Conservation (phyloP, 1,140 invertebrate genomes). For the Colletes latitarsis region DNA sequence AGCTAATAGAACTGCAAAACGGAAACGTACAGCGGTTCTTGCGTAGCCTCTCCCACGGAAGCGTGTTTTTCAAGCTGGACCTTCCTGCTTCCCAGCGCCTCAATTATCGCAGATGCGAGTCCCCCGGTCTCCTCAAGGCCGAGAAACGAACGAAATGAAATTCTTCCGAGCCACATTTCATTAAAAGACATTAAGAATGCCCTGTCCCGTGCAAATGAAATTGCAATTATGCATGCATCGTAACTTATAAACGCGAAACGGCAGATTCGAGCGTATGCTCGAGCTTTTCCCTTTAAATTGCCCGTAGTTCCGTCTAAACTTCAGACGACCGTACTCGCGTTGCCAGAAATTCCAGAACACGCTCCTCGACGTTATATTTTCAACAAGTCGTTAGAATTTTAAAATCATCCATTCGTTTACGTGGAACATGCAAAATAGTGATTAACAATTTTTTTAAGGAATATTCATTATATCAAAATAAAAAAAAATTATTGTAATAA, state of each 20-base stretch:
- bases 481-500: no score
- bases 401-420: no score
- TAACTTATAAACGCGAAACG: conserved; percentile 19
- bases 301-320: background rate
- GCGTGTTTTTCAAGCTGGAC: background rate
- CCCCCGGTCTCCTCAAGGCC: conserved; percentile 4
- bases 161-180: conserved; percentile 46
- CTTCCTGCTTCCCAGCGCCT: background rate
- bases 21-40: background rate
- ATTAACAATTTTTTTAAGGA: no score
- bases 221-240: conserved; percentile 43
- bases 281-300: conserved; percentile 13
- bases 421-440: no score
- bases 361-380: background rate
- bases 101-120: conserved; percentile 29
- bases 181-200: conserved; percentile 46
- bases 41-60: background rate
- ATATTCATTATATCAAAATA: no score
- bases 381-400: no score
- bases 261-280: background rate
- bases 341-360: background rate
- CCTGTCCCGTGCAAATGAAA: conserved; percentile 28
- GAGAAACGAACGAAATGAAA: conserved; percentile 39
- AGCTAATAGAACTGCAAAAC: background rate
- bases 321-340: background rate